phyloP scores from a whole-genome alignment of 2,797 vertebrate genomes.

The Taeniopygia guttata region DNA sequence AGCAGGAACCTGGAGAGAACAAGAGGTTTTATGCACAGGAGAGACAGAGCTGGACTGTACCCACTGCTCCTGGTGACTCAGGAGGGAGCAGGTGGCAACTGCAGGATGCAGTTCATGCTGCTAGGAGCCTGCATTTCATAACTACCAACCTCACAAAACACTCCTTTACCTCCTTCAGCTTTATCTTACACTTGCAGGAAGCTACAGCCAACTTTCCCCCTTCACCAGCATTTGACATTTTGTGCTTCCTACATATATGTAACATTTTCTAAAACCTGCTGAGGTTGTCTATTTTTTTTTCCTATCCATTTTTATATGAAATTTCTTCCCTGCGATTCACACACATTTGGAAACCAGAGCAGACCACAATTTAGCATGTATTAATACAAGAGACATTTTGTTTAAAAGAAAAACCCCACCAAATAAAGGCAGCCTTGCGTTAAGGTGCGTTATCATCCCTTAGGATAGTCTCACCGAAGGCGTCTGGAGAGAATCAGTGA shows the following conservation, averaged over 20 bases:
- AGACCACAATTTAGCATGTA: not conserved
- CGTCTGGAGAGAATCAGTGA: slow-evolving; percentile 91
- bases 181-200: not conserved
- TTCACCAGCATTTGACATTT: not conserved
- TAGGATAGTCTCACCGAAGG: slow-evolving; percentile 87
- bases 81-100: not conserved
- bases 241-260: not conserved
- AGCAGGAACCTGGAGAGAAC: not conserved
- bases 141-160: not conserved
- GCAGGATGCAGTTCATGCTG: not conserved
- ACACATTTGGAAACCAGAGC: not conserved
- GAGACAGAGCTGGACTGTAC: not conserved
- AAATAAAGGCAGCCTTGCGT: not conserved
- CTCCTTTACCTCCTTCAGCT: not conserved
- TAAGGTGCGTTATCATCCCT: not conserved
- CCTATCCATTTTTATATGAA: not conserved
- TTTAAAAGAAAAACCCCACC: not conserved
- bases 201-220: not conserved
- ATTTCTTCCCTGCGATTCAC: not conserved
- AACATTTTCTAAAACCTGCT: not conserved
- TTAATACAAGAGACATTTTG: not conserved
- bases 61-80: not conserved
- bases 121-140: not conserved
- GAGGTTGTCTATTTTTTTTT: not conserved
- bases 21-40: not conserved